phyloP scores from a whole-genome alignment of 2,113 vertebrate species.

The Promerops cafer region DNA sequence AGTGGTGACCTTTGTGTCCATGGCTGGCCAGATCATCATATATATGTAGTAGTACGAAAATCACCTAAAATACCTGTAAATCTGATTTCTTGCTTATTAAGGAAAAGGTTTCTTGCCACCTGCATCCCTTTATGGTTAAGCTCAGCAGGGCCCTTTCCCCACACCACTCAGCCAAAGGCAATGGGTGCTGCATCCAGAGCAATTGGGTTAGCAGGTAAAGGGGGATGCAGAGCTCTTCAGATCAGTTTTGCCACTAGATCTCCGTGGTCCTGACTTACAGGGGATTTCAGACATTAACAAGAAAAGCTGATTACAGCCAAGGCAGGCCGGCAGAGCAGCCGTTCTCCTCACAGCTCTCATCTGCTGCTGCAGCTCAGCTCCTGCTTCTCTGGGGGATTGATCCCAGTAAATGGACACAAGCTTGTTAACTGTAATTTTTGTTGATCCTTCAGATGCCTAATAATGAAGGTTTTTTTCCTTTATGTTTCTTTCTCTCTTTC shows the following conservation, averaged over 20 bases:
- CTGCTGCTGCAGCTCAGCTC: not conserved
- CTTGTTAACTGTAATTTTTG: slow-evolving; percentile 25
- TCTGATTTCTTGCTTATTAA: not conserved
- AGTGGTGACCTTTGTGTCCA: not conserved
- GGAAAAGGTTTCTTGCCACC: not conserved
- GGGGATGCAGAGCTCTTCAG: not conserved
- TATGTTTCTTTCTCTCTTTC: not conserved
- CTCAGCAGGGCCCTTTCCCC: not conserved
- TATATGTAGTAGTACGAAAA: not conserved
- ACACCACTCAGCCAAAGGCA: not conserved
- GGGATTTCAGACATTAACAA: slow-evolving; percentile 48
- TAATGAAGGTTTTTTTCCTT: not conserved
- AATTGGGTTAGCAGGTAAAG: not conserved
- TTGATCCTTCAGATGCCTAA: slow-evolving; percentile 24
- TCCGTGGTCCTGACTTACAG: not conserved
- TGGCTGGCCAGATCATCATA: not conserved
- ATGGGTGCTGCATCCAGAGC: not conserved
- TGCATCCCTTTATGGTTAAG: not conserved
- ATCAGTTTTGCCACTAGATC: not conserved
- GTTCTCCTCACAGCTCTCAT: not conserved
- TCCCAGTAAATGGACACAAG: slow-evolving; percentile 26
- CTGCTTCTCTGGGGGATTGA: not conserved
- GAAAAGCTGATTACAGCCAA: slow-evolving; percentile 35
- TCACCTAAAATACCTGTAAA: not conserved
- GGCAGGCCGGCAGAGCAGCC: not conserved